Evolutionary conservation across 2,113 vertebrate species (phyloP).

Genomic region (Xyrauchen texanus): DNA sequence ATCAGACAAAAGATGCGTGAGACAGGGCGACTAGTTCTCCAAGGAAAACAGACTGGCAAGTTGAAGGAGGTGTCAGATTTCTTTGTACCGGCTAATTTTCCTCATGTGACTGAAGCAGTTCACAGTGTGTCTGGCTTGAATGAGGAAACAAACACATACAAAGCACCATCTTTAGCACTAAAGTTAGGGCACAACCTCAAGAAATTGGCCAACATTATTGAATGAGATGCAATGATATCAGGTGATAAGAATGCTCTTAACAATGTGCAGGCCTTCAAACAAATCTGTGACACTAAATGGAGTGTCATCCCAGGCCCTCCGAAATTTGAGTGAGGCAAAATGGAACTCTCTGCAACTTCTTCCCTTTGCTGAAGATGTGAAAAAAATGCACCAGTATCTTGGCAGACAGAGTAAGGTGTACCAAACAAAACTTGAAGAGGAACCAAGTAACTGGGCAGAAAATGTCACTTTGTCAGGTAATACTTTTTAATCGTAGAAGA

Average conservation of each 20-base stretch:
- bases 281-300: slow-evolving; percentile 33
- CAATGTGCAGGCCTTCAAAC: slow-evolving; percentile 12
- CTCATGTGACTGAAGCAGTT: slow-evolving; percentile 42
- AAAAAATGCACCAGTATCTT: slow-evolving; percentile 40
- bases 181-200: slow-evolving; percentile 38
- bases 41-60: slow-evolving; percentile 11
- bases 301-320: slow-evolving; percentile 39
- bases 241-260: not conserved
- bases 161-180: slow-evolving; percentile 25
- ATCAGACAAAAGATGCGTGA: slow-evolving; percentile 30
- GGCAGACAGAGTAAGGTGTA: slow-evolving; percentile 7
- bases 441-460: slow-evolving; percentile 24
- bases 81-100: slow-evolving; percentile 38
- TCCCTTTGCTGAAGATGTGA: slow-evolving; percentile 47
- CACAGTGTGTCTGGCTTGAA: slow-evolving; percentile 26
- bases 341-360: slow-evolving; percentile 51
- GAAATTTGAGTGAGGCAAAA: slow-evolving; percentile 47
- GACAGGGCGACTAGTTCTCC: slow-evolving; percentile 6
- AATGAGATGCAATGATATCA: slow-evolving; percentile 22
- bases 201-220: slow-evolving; percentile 6
- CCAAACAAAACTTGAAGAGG: slow-evolving; percentile 1
- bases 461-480: slow-evolving; percentile 23
- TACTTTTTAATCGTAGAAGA: slow-evolving; percentile 36
- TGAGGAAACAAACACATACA: slow-evolving; percentile 27
- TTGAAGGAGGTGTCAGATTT: slow-evolving; percentile 23